A percentile compares a stretch with the other conserved stretches of the same genome.
Conservation (phyloP, 2,113 vertebrate genomes). For the Perccottus glenii region DNA sequence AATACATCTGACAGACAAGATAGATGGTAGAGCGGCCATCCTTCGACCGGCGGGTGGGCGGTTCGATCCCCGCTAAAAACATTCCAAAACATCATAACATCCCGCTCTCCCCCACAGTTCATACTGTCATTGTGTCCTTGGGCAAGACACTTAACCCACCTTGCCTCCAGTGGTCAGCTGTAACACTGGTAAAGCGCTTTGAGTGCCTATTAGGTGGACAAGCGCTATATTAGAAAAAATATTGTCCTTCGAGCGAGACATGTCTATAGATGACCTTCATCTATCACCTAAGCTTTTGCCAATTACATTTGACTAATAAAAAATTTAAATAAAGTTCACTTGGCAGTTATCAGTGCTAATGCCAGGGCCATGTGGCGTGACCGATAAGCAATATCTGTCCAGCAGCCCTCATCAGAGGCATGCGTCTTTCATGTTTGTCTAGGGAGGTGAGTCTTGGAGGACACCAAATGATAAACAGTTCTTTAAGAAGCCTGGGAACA, state of each 20-base stretch:
- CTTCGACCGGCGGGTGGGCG: too few relatives aligned
- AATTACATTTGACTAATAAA: constrained; percentile 24
- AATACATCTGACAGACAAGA: too few relatives aligned
- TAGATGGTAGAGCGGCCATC: too few relatives aligned
- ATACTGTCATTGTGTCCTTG: too few relatives aligned
- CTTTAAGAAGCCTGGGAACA: neutral
- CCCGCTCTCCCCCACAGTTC: too few relatives aligned
- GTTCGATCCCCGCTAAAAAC: too few relatives aligned
- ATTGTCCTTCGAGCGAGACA: neutral
- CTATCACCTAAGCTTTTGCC: constrained; percentile 7
- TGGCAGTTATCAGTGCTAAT: constrained; percentile 35
- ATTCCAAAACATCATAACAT: too few relatives aligned
- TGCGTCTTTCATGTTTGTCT: constrained; percentile 47
- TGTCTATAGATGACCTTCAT: constrained; percentile 12
- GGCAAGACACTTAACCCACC: too few relatives aligned
- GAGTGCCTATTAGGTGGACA: too few relatives aligned
- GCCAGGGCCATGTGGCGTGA: constrained; percentile 8
- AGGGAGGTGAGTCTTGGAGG: constrained; percentile 23
- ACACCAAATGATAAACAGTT: constrained; percentile 24
- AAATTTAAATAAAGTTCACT: neutral
- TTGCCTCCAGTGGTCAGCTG: too few relatives aligned
- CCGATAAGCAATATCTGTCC: constrained; percentile 27
- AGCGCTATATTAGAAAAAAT: neutral
- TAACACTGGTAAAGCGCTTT: too few relatives aligned
- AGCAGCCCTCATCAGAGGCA: constrained; percentile 32